phyloP scores from a whole-genome alignment of 2,888 invertebrate genomes.

The Neoascia interrupta region DNA sequence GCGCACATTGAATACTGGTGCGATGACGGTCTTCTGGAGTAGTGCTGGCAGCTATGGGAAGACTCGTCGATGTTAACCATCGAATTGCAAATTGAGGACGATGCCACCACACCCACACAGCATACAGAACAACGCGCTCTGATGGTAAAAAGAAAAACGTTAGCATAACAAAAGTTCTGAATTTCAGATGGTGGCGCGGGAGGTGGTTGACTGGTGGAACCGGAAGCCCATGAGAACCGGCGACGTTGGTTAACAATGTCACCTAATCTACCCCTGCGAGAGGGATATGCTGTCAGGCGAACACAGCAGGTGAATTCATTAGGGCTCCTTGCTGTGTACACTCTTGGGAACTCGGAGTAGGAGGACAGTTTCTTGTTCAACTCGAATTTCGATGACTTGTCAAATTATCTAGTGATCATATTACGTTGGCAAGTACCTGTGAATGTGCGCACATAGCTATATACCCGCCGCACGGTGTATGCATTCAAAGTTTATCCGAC shows the following conservation, averaged over 20 bases:
- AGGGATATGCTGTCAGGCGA: too few species aligned
- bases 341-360: neutral
- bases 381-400: constrained; percentile 59
- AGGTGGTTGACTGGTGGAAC: neutral
- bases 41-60: neutral
- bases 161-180: constrained; percentile 9
- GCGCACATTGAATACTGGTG: constrained; percentile 68
- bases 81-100: constrained; percentile 57
- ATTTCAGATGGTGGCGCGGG: neutral
- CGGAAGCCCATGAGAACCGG: constrained; percentile 25
- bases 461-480: constrained; percentile 3
- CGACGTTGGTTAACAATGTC: constrained; percentile 39
- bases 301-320: constrained; percentile 57
- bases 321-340: constrained; percentile 14
- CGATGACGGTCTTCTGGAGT: constrained; percentile 26
- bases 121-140: too few species aligned
- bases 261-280: too few species aligned
- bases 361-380: constrained; percentile 25
- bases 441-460: constrained; percentile 5
- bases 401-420: constrained; percentile 64
- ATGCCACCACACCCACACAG: constrained; percentile 43
- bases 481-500: constrained; percentile 13
- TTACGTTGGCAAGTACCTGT: constrained; percentile 42
- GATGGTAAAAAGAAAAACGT: neutral
- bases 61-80: constrained; percentile 48